Percentiles rank a stretch among this genome's conserved stretches.
phyloP scores from a whole-genome alignment of 2,113 vertebrate genomes.

The Telmatochromis brichardi region DNA sequence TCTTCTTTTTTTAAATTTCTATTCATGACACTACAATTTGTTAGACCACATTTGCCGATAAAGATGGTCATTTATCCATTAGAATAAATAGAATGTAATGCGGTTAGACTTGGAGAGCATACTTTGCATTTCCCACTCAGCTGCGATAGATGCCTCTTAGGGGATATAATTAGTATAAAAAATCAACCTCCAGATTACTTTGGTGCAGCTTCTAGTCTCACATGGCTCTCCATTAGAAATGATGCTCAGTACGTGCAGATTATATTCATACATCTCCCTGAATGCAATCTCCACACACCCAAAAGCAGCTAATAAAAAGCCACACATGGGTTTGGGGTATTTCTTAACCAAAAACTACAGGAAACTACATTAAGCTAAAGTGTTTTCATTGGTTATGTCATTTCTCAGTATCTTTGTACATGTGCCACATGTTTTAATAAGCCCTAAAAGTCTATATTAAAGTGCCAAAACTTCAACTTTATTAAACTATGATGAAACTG shows the following conservation, averaged over 20 bases:
- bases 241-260: neutral
- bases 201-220: neutral
- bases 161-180: conserved; percentile 30
- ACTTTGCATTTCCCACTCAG: neutral
- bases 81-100: neutral
- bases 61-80: neutral
- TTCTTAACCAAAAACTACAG: neutral
- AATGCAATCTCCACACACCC: neutral
- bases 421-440: neutral
- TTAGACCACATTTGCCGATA: neutral
- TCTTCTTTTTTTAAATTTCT: neutral
- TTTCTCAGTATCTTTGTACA: neutral
- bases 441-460: neutral
- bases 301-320: neutral
- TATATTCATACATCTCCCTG: neutral
- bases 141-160: neutral
- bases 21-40: neutral
- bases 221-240: neutral
- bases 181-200: conserved; percentile 26
- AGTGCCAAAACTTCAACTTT: neutral
- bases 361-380: neutral
- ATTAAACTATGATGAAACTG: neutral
- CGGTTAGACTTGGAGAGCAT: neutral
- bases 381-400: neutral
- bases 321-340: neutral